phyloP scores from a whole-genome alignment of 2,113 vertebrate species.

The Leptocoma aspasia region DNA sequence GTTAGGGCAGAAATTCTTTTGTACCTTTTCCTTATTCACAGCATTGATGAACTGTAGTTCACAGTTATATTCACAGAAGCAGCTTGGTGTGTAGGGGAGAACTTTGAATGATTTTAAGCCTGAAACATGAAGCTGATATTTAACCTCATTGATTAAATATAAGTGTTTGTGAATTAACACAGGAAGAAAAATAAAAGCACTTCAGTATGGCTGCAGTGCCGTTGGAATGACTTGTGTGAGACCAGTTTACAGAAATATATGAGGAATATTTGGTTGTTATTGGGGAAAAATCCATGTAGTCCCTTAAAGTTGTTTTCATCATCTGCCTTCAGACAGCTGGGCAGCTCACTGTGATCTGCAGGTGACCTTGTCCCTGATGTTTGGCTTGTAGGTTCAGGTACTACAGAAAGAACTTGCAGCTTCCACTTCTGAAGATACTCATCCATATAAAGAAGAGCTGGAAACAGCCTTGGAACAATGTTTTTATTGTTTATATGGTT shows the following conservation, averaged over 20 bases:
- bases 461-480: conserved; percentile 96
- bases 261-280: neutral
- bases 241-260: neutral
- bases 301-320: neutral
- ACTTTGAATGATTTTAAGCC: neutral
- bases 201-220: neutral
- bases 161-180: neutral
- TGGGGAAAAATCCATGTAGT: neutral
- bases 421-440: conserved; percentile 76
- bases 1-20: neutral
- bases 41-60: neutral
- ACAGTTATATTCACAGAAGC: neutral
- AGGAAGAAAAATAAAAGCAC: neutral
- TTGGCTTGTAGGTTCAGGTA: conserved; percentile 79
- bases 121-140: neutral
- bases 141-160: neutral
- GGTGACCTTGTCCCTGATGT: neutral
- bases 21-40: neutral
- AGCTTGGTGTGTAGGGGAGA: neutral
- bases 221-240: neutral
- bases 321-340: neutral
- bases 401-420: conserved; percentile 87
- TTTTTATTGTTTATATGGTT: conserved; percentile 92
- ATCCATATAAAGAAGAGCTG: conserved; percentile 94
- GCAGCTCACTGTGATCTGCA: neutral